Evolutionary conservation across 2,113 vertebrate genomes (phyloP), one percentile per base, ranked within the genome.

Genomic region (Panurus biarmicus): DNA sequence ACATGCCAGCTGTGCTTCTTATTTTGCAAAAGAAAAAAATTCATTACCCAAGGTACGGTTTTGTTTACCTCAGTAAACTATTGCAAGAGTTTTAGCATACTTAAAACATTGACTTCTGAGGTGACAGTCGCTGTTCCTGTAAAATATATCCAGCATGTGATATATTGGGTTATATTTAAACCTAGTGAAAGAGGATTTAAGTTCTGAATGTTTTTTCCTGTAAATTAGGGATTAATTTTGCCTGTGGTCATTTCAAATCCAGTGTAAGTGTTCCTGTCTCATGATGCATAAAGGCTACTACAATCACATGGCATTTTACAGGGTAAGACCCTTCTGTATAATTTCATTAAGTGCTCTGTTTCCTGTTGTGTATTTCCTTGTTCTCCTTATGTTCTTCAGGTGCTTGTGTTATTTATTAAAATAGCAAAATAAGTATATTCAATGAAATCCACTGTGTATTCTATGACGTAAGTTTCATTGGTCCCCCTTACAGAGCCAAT

Each of bases 191-290:
- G 36, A 75, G 13, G 25, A 72, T 83, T 79, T 82, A 57, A 74
- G 15, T 76, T 79, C 24, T 84, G 72, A 50, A 4, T 1, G 35
- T 81, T 56, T 45, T 70, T 80, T n/a, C 25, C 12, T 85, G 66
- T 75, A 53, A 82, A 71, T 56, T 79, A 78, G 61, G 42, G 83
- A 79, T 65, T 81, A 81, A 60, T 89, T 89, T 79, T 95, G 38
- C 45, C 58, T 72, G 33, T 89, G 67, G 23, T 80, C 28, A 36
- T 91, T 86, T 93, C 62, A 83, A 7, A 12, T 90, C 57, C 2
- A 7, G 29, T 48, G 31, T 87, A 84, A 92, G 44, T 90, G 36
- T 87, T 85, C 64, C 31, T 72, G 38, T 85, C 21, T 77, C 45
- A 51, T 15, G 56, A n/a, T 44, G 31, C 2, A 0, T 93, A 74